Evolutionary conservation across 2,888 invertebrate species (phyloP), one percentile per base, ranked within the genome.

Genomic region (Eupithecia subfuscata): DNA sequence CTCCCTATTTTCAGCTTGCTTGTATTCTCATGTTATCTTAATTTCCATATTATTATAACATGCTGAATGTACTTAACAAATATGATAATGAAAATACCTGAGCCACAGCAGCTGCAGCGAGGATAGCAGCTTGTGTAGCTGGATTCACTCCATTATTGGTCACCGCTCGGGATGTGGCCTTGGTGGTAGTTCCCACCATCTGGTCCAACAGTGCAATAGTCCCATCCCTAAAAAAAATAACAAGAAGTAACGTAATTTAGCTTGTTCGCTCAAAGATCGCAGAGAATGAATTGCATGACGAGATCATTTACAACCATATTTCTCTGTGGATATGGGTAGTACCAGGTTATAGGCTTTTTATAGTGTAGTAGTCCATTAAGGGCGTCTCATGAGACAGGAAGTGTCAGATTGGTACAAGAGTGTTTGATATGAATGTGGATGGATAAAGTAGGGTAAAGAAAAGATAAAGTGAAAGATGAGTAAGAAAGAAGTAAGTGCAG

Each of bases 71-170:
- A 30, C 30, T 30, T 30, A 30, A 2, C 3, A n/a, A 2, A 30
- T 30, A 2, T 30, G 30, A 30, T 30, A 2, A 30, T 2, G 30
- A 25, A 34, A 43, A 40, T 64, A 93, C 94, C 94, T 95, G 94
- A 3, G 96, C 96, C 7, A 96, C 96, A 52, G 96, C 96, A 1
- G 96, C 95, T 8, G 96, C 95, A 9, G 95, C 95, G 0, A 95
- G 90, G 70, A 95, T 95, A 65, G 96, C 95, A 0, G 96, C 96
- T 40, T 96, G 95, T 1, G 95, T 94, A 71, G 95, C 95, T 0
- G 94, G 91, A 83, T 92, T 88, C 86, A 95, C 85, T 75, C 93
- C 85, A 78, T 92, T 87, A 85, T 89, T 85, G 80, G 90, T 83
- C 80, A 90, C 88, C 76, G 88, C 87, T 45, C 95, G 88, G 70